Conservation (phyloP, 2,113 vertebrate genomes). For the Charina bottae region DNA sequence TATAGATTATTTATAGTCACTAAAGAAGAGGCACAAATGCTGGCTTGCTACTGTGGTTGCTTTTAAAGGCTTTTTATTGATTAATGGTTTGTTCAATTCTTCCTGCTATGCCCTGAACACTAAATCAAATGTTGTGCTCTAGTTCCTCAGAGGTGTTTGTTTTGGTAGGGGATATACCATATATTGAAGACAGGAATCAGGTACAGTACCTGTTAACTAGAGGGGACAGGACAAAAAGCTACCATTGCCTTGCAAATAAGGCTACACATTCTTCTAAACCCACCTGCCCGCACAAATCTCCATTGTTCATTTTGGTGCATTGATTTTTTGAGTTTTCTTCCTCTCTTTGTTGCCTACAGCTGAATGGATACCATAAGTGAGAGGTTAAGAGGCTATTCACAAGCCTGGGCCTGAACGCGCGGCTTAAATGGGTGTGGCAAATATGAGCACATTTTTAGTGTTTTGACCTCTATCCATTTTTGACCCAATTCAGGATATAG, state of each 20-base stretch:
- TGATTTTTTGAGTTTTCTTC: background rate
- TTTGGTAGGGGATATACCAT: background rate
- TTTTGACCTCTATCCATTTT: background rate
- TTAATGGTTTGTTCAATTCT: constrained; percentile 10
- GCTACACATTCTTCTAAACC: background rate
- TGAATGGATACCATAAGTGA: background rate
- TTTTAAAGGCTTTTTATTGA: constrained; percentile 35
- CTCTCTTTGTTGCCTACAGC: background rate
- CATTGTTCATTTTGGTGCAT: background rate
- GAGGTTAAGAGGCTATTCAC: background rate
- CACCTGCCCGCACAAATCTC: background rate
- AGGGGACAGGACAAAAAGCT: background rate
- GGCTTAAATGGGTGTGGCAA: background rate
- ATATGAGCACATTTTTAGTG: background rate
- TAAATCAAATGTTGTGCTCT: constrained; percentile 14
- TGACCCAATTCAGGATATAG: background rate
- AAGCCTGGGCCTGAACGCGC: background rate
- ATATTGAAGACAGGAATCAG: background rate
- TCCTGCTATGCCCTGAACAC: background rate
- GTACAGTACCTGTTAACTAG: background rate
- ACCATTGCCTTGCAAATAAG: background rate
- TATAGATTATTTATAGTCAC: constrained; percentile 41
- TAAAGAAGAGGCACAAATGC: constrained; percentile 14
- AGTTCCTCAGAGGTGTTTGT: constrained; percentile 20
- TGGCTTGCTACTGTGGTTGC: constrained; percentile 9